These are phyloP conservation scores for Hydriomena furcata DNA, from an alignment of 2,888 invertebrate species.

Conservation along the genomic window DNA sequence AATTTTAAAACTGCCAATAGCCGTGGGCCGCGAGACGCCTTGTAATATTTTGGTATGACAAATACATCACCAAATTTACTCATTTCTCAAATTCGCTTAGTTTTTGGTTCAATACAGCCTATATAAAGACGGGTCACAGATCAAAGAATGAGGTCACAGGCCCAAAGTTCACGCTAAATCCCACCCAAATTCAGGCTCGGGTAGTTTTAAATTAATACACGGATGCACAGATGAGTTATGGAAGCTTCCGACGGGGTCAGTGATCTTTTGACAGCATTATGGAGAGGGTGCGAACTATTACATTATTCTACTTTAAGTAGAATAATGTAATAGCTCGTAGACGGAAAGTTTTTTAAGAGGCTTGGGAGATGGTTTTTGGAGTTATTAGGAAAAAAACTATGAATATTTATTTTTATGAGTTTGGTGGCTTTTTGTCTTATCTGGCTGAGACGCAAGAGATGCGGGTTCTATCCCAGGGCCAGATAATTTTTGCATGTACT, in stretches of 20 bases:
- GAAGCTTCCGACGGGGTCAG: conserved; percentile 32
- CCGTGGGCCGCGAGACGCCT: no score
- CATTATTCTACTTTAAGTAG: conserved; percentile 4
- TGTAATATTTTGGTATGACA: no score
- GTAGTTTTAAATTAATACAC: conserved; percentile 34
- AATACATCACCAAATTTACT: no score
- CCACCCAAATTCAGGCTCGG: conserved; percentile 3
- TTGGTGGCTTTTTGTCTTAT: no score
- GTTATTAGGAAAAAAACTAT: no score
- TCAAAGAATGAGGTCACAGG: conserved; percentile 14
- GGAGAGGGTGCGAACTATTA: conserved; percentile 22
- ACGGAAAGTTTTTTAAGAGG: conserved; percentile 7
- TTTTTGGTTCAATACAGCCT: conserved; percentile 5
- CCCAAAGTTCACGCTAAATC: conserved; percentile 10
- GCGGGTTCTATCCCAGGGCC: no score
- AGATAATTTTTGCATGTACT: no score
- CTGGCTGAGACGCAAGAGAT: no score
- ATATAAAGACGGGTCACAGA: conserved; percentile 13
- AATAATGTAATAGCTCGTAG: no score
- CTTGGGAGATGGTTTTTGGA: not conserved
- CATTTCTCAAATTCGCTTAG: not conserved
- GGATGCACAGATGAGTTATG: conserved; percentile 39
- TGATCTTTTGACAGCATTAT: conserved; percentile 38
- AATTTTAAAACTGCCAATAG: no score
- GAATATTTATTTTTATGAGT: no score